Conservation (phyloP, 37 sponge, comb jelly and placozoan genomes). For the Halichondria panicea region DNA sequence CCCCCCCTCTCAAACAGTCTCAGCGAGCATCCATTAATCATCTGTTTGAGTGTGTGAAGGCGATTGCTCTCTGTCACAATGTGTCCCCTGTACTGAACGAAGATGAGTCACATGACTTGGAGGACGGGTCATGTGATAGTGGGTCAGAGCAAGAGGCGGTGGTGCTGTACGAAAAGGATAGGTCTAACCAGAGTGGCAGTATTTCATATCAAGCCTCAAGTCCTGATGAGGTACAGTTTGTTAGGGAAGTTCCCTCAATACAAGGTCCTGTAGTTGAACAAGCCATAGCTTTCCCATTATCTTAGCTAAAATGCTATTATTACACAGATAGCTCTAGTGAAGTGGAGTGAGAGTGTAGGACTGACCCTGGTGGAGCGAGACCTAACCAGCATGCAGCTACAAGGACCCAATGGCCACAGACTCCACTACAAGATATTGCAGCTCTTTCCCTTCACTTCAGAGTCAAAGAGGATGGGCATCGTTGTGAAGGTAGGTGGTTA, state of each 20-base stretch:
- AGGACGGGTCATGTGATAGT: too few relatives aligned
- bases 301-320: background rate
- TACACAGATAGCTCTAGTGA: constrained; percentile 87
- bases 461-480: constrained; percentile 96
- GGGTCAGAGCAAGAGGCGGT: too few relatives aligned
- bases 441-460: constrained; percentile 93
- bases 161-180: background rate
- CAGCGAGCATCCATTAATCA: too few relatives aligned
- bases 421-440: constrained; percentile 68
- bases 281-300: background rate
- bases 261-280: constrained; percentile 4
- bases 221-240: constrained; percentile 88
- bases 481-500: constrained; percentile 65
- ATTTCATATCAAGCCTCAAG: constrained; percentile 90
- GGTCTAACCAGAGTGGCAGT: background rate
- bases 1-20: too few relatives aligned
- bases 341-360: constrained; percentile 91
- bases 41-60: constrained; percentile 77
- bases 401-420: constrained; percentile 42
- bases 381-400: constrained; percentile 44
- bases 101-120: background rate
- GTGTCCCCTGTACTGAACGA: constrained; percentile 79
- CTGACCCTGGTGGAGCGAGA: constrained; percentile 61
- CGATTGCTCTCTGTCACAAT: constrained; percentile 91
- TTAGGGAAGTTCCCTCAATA: background rate